Evolutionary conservation across 2,888 invertebrate species (phyloP), one percentile per base, ranked within the genome.

Genomic region (Tryphoninae sp.): DNA sequence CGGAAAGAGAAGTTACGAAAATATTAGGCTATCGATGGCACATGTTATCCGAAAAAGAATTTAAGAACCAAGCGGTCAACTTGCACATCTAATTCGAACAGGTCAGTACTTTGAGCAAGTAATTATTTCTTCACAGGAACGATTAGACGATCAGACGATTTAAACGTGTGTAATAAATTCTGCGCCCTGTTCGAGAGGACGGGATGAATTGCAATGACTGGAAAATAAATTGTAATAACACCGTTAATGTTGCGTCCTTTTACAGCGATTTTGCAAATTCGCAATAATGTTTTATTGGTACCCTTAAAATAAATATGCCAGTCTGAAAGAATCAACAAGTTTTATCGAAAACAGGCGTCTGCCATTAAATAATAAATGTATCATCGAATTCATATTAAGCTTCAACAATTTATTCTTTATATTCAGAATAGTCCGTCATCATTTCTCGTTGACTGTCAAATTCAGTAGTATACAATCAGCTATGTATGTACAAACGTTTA

Each of bases 11-110:
- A 92, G 94, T 97, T 13, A 95, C 96, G 0, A 94, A 93, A 88
- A 94, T 95, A 77, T 89, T 96, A 40, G 95, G 95, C 1, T 94
- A 93, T 80, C 92, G 93, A 75, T 97, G 97, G 97, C 92, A 91
- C 75, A 94, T 96, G 92, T 88, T 95, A 55, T 93, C 93, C 13
- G 96, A 96, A 89, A 94, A 93, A 84, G 94, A 95, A 85, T 96
- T 95, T 88, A 94, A 94, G 86, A 90, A 88, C 75, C 91, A 94
- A 84, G 86, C 90, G 7, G 84, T 93, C 40, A 91, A 93, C 88
- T 84, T 92, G 73, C 90, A 91, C 67, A 68, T 88, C 76, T 91
- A 84, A 86, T 53, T 61, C 9, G 16, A 2, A 33, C 19, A 3
- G 69, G 65, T 67, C 4, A 74, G 64, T 75, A 62, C 51, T 68